Evolutionary conservation across 2,888 invertebrate species (phyloP), one percentile per base, ranked within the genome.

Genomic region (Deilephila elpenor): DNA sequence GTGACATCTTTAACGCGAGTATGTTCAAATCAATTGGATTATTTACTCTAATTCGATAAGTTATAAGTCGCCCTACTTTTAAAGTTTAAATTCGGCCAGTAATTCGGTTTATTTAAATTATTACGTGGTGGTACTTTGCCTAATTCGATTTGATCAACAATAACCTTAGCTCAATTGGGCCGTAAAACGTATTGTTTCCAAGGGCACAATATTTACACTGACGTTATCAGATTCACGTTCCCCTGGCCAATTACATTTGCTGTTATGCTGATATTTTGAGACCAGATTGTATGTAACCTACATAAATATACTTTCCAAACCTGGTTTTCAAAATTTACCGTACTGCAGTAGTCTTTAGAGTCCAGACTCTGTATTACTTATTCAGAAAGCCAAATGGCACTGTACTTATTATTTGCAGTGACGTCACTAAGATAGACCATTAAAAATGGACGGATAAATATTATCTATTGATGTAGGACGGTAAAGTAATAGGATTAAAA

Each of bases 121-220:
- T 8, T 34, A n/a, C n/a, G 29, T 34, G 20, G 19, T 8, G 14
- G 19, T 37, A 20, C 17, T 44, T 44, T 25, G 19, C 25, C 51
- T 51, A 51, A 67, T 67, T 67, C 44, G 25, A 67, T 56, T 56
- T 56, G 56, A 56, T 67, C 67, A 67, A 62, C 64, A 67, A 67
- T 67, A 51, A 6, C 67, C 67, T 67, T 51, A 67, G 44, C 67
- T 51, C 25, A 67, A 14, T 51, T 67, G 25, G 25, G 11, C 25
- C 20, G 67, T 51, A 51, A 44, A 44, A 44, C 7, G 25, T 51
- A 51, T 64, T 51, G 44, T 44, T 67, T 51, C 17, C 44, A 67
- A 67, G 67, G 67, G 44, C 25, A 67, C 20, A 51, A 25, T 17
- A 17, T 67, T 67, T 67, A 64, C 44, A 37, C 64, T 11, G 44